Evolutionary conservation across 2,888 invertebrate species (phyloP), one percentile per base, ranked within the genome.

Genomic region (Melieria omissa): DNA sequence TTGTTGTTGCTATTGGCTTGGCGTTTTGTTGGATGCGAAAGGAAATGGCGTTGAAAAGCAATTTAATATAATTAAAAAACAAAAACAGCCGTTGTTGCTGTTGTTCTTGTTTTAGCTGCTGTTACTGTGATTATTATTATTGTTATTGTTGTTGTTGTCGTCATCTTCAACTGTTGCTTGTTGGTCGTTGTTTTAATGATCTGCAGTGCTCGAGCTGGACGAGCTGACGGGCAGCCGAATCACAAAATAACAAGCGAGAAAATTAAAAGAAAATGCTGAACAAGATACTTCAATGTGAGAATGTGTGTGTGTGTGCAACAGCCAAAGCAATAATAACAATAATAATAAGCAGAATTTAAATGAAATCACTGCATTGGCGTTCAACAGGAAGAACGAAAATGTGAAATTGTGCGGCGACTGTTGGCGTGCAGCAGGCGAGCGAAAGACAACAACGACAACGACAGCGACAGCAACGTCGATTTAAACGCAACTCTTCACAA

Each of bases 1-100:
- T 29, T 29, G 29, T 29, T 29, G 29, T 16, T 16, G 2, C 29
- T 29, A 29, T 29, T 29, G 29, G 29, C 29, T 29, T 29, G 29
- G 29, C 29, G 62, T 16, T 47, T 57, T 55, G 42, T 46, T 64
- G 54, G 58, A 52, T 70, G 29, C 49, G 71, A 67, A 58, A 64
- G 71, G 71, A 57, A 72, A 63, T 72, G 69, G 65, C 62, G 66
- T 72, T 64, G 66, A 67, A 70, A 72, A 70, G 65, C 77, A 79
- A 78, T 80, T 81, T 75, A 75, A 73, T 77, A 77, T 76, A 80
- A 82, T 83, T 82, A 79, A 81, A 75, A 78, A 75, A 45, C 60
- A 47, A 16, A 70, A 62, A 47, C n/a, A 52, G 14, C 42, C 14
- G 6, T 61, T n/a, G 44, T 16, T 14, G 10, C 47, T 41, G 45